These are phyloP conservation scores for Mustela lutreola DNA, from an alignment of 2,113 vertebrate species.

Conservation along the genomic window DNA sequence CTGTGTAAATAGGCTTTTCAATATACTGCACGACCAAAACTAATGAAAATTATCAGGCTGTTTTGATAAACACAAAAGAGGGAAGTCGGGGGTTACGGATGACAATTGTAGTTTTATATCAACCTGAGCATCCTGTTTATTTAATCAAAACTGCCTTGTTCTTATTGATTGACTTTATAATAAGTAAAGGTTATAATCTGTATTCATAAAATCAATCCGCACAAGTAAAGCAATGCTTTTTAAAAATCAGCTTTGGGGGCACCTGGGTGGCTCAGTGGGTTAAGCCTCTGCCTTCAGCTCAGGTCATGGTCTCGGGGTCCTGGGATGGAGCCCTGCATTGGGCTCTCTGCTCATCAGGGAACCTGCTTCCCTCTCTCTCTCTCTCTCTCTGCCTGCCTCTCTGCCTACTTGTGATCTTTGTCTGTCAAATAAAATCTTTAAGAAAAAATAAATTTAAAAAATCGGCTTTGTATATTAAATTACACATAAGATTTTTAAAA, in stretches of 20 bases:
- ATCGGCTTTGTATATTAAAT: not conserved
- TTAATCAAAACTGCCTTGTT: constrained; percentile 77
- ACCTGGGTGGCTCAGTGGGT: no score
- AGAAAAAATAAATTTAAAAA: not conserved
- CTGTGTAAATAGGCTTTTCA: constrained; percentile 66
- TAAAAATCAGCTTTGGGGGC: not conserved
- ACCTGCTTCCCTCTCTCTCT: no score
- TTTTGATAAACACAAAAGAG: constrained; percentile 70
- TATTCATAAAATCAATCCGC: constrained; percentile 56
- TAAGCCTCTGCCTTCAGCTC: no score
- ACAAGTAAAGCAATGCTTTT: constrained; percentile 24
- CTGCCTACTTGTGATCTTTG: no score
- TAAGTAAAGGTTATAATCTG: constrained; percentile 65
- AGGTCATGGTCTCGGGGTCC: no score
- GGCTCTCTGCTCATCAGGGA: no score
- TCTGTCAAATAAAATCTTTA: no score
- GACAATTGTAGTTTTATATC: constrained; percentile 66
- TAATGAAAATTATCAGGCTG: constrained; percentile 74
- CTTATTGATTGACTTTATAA: constrained; percentile 72
- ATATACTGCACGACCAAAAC: constrained; percentile 40
- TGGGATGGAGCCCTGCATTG: no score
- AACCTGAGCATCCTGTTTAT: constrained; percentile 63
- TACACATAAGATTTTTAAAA: not conserved
- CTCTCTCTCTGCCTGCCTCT: no score
- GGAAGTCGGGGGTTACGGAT: constrained; percentile 51